A percentile compares a stretch with the other conserved stretches of the same genome.
Evolutionary conservation across 2,888 invertebrate species (phyloP).

Genomic region (Pristionchus mayeri): DNA sequence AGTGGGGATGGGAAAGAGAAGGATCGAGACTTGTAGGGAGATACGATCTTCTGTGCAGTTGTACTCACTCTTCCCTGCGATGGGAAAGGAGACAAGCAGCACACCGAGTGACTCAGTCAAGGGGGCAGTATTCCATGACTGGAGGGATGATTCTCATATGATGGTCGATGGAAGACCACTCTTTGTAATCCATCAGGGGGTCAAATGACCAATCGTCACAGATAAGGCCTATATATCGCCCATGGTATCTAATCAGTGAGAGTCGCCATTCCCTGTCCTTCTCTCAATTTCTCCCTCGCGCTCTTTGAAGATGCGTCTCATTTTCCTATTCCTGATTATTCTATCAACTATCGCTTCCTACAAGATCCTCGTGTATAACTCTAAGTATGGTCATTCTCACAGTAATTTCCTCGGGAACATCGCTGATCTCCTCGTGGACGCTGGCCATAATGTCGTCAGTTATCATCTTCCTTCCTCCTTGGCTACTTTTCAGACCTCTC

Average conservation of each 20-base stretch:
- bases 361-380: conserved; percentile 38
- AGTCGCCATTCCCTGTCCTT: neutral
- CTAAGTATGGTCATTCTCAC: conserved; percentile 28
- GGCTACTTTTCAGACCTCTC: neutral
- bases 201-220: neutral
- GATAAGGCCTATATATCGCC: neutral
- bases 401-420: conserved; percentile 11
- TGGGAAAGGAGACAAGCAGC: conserved; percentile 16
- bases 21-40: neutral
- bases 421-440: neutral
- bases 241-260: conserved; percentile 3
- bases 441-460: conserved; percentile 20
- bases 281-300: neutral
- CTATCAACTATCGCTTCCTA: neutral
- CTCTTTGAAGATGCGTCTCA: neutral
- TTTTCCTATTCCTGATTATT: neutral
- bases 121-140: no score
- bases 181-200: neutral
- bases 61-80: neutral
- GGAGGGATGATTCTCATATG: conserved; percentile 22
- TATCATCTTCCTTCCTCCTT: neutral
- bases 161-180: neutral
- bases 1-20: neutral
- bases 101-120: neutral
- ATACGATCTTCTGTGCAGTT: neutral